These are phyloP conservation scores for Meiosimyza decipiens DNA, from an alignment of 2,888 invertebrate genomes.

Conservation along the genomic window DNA sequence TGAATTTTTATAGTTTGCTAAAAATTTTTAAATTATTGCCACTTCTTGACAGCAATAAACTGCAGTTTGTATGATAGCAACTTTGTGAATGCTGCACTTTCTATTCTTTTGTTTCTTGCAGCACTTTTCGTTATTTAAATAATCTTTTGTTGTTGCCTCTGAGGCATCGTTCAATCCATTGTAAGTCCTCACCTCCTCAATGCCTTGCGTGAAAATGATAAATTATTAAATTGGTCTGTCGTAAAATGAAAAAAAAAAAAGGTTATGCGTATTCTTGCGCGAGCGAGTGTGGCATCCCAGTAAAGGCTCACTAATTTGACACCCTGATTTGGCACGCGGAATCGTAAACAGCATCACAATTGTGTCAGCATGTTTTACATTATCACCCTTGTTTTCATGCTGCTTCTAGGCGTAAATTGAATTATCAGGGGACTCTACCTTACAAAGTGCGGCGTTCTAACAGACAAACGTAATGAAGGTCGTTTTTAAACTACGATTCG, in stretches of 20 bases:
- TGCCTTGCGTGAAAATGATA: conserved; percentile 62
- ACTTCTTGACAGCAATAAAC: conserved; percentile 2
- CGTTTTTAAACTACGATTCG: conserved; percentile 36
- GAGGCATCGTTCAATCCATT: conserved; percentile 37
- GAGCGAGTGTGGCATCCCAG: neutral
- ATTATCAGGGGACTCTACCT: conserved; percentile 59
- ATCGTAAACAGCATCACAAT: neutral
- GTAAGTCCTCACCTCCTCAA: conserved; percentile 40
- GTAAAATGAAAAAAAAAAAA: neutral
- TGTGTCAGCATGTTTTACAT: conserved; percentile 11
- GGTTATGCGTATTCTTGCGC: neutral
- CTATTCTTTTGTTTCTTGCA: conserved; percentile 37
- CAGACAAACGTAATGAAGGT: conserved; percentile 12
- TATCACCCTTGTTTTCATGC: conserved; percentile 38
- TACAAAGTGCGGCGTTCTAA: conserved; percentile 41
- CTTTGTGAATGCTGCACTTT: neutral
- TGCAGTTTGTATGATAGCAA: too few species aligned
- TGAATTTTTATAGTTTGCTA: conserved; percentile 41
- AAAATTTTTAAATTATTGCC: conserved; percentile 61
- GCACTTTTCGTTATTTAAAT: conserved; percentile 55
- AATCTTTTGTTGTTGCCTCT: conserved; percentile 62
- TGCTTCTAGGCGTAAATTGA: conserved; percentile 50
- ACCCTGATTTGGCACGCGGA: conserved; percentile 37
- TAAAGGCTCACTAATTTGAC: conserved; percentile 33
- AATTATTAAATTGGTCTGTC: conserved; percentile 64